A percentile compares a stretch with the other conserved stretches of the same genome.
Evolutionary conservation across 2,113 vertebrate species (phyloP).

Genomic region (Xyliphius kryptos): DNA sequence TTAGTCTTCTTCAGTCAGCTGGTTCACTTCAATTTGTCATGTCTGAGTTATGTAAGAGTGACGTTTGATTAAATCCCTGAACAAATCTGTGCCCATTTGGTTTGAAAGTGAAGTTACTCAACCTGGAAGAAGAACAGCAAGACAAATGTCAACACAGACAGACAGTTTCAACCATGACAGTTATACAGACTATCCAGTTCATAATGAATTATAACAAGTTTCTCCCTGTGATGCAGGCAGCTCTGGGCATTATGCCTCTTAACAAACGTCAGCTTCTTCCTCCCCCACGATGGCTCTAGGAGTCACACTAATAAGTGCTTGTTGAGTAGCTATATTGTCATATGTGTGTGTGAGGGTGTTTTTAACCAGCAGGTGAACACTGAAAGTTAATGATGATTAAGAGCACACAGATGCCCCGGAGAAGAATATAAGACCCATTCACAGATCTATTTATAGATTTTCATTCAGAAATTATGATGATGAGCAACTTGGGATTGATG

Average conservation of each 20-base stretch:
- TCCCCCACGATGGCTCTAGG: constrained; percentile 78
- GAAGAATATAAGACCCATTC: no score
- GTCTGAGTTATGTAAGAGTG: constrained; percentile 69
- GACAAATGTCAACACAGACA: no score
- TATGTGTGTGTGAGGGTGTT: no score
- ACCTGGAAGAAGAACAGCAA: background rate
- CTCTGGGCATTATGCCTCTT: constrained; percentile 79
- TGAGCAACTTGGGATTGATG: no score
- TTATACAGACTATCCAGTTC: constrained; percentile 12
- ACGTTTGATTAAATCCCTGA: constrained; percentile 58
- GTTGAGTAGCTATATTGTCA: background rate
- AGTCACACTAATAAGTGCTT: constrained; percentile 67
- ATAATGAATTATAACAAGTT: constrained; percentile 89
- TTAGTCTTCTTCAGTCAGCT: constrained; percentile 64
- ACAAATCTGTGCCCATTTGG: no score
- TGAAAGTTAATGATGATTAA: no score
- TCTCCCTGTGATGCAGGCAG: constrained; percentile 78
- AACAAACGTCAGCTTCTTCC: constrained; percentile 86
- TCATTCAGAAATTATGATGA: no score
- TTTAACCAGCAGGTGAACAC: no score
- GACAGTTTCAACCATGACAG: no score
- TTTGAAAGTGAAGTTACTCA: background rate
- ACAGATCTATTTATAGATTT: no score
- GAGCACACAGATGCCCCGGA: no score
- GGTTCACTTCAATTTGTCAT: constrained; percentile 71